Conservation (phyloP, 2,888 invertebrate species). For the Steinernema hermaphroditum region DNA sequence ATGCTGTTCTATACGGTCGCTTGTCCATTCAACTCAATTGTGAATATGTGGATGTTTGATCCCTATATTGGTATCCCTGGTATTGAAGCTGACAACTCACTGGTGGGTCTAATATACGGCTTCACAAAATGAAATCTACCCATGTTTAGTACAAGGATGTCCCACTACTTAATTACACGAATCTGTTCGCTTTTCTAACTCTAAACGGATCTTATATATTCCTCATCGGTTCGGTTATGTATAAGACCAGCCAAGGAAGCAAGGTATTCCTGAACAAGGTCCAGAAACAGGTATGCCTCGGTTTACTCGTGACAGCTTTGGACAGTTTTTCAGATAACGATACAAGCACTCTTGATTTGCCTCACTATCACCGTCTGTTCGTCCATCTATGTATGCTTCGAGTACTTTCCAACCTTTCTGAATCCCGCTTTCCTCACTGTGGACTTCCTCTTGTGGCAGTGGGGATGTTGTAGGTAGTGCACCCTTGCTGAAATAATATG, state of each 20-base stretch:
- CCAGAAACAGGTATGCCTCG: constrained; percentile 4
- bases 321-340: not conserved
- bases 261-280: not conserved
- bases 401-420: not conserved
- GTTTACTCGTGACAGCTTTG: not conserved
- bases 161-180: not conserved
- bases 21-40: not conserved
- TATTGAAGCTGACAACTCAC: not conserved
- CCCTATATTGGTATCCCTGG: constrained; percentile 12
- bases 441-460: not conserved
- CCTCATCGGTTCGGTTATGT: constrained; percentile 10
- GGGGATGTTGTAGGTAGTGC: not conserved
- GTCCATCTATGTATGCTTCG: not conserved
- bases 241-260: not conserved
- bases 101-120: not conserved
- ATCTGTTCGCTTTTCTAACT: not conserved
- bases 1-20: not conserved
- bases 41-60: constrained; percentile 9
- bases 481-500: not conserved
- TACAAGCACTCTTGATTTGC: not conserved
- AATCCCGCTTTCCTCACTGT: not conserved
- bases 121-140: not conserved
- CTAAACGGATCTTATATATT: constrained; percentile 1
- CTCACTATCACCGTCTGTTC: not conserved
- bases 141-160: constrained; percentile 2